phyloP scores from a whole-genome alignment of 2,888 invertebrate genomes.

The Lamellibrachia columna region DNA sequence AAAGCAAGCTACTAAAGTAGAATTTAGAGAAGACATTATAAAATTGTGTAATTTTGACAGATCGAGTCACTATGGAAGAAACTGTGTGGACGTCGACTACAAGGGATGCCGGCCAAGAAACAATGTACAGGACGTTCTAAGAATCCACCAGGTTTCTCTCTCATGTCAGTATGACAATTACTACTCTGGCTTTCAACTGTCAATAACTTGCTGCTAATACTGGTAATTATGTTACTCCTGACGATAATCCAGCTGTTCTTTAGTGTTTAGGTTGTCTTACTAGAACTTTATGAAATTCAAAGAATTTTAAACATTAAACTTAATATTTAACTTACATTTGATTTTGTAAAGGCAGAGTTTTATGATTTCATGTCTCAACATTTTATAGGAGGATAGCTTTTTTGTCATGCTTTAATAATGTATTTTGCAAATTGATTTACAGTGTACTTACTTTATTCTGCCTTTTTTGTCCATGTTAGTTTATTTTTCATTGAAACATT shows the following conservation, averaged over 20 bases:
- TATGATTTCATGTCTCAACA: background rate
- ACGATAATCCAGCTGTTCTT: background rate
- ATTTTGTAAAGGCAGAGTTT: background rate
- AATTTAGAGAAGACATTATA: background rate
- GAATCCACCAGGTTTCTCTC: background rate
- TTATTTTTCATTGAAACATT: background rate
- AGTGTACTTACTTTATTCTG: background rate
- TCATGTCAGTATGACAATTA: background rate
- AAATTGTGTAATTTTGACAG: background rate
- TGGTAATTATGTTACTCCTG: background rate
- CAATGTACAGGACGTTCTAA: background rate
- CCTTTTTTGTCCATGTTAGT: background rate
- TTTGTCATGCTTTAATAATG: background rate
- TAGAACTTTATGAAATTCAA: background rate
- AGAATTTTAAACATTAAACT: background rate
- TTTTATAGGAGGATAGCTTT: background rate
- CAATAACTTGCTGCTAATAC: background rate
- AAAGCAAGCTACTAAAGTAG: background rate
- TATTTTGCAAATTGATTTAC: background rate
- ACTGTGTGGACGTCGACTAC: background rate
- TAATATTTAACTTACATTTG: background rate
- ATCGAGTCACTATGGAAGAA: background rate
- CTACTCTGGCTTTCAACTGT: constrained; percentile 1
- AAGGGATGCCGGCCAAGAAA: background rate
- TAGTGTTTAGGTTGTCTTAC: background rate